Base-by-base conservation (phyloP, 2,888 invertebrate species). In the Lasioglossum morio region DNA sequence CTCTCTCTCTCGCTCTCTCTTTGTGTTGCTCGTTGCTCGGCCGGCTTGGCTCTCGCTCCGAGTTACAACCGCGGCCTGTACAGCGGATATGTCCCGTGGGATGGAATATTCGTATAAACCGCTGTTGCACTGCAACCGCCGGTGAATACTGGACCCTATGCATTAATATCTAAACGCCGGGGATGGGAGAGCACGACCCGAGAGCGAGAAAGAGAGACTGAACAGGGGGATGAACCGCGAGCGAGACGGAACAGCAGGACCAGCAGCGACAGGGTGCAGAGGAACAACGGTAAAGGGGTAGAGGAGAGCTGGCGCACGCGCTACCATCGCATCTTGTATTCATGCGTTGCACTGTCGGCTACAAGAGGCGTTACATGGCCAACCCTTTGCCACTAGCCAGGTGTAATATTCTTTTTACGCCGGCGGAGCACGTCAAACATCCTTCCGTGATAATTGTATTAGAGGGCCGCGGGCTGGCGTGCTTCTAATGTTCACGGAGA, bases 81-180 rank as follows among this genome's bases (percentile, higher is more conserved):
- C 77, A 48, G 78, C 85, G 90, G 89, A 89, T 90, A 89, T 86
- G 88, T 90, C 90, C 89, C 90, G 84, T 86, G 90, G 90, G 90
- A 90, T 82, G 89, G 90, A 86, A 90, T 90, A 90, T 90, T 90
- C 90, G 90, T 90, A 90, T 88, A 89, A 90, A 90, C 88, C 90
- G 90, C 77, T 86, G 89, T 87, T 90, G 90, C 90, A 40, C 81
- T 89, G 87, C 86, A 86, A 90, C 90, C 91, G 89, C 79, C 88
- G 80, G 75, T 84, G 87, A 91, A 88, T 76, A 81, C 84, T 79
- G 89, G 84, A 87, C 88, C 86, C 82, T 72, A 84, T 87, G 89
- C 90, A 91, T 91, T 91, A 91, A 91, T 91, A 89, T 88, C 89
- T 91, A 91, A 91, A 89, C 89, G 84, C 43, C n/a, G 72, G 76